A percentile compares a stretch with the other conserved stretches of the same genome.
phyloP scores from a whole-genome alignment of 2,113 vertebrate species.

The Tachysurus vachellii region DNA sequence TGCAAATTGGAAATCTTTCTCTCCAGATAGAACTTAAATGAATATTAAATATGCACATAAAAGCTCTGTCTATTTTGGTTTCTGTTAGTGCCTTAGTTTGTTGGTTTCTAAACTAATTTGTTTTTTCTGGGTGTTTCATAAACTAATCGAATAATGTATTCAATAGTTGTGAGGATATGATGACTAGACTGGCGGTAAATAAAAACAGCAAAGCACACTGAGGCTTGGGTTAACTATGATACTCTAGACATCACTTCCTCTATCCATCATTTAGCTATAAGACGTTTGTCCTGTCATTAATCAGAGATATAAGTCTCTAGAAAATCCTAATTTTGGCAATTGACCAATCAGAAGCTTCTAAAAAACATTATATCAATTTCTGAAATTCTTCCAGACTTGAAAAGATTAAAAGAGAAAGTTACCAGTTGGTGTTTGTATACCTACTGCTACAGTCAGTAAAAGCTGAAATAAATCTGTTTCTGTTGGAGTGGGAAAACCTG shows the following conservation, averaged over 20 bases:
- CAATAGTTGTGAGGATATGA: background rate
- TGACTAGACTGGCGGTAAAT: background rate
- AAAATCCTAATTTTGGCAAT: too few species aligned
- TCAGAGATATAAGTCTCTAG: background rate
- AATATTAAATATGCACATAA: background rate
- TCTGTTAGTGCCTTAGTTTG: background rate
- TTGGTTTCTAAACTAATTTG: background rate
- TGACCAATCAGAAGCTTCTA: background rate
- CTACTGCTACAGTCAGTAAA: background rate
- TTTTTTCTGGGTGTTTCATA: background rate
- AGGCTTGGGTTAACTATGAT: background rate
- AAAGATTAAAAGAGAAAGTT: background rate
- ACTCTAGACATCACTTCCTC: background rate
- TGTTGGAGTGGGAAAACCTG: too few species aligned
- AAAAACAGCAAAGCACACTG: background rate
- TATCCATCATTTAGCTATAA: background rate
- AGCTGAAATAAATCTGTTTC: too few species aligned
- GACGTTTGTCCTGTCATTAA: background rate
- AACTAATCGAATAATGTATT: background rate
- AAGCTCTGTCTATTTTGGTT: background rate
- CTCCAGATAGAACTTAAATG: background rate
- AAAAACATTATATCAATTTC: background rate
- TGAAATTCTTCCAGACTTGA: background rate
- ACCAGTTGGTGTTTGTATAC: background rate
- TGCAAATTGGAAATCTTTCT: background rate